Evolutionary conservation across 2,797 vertebrate genomes (phyloP).

Genomic region (Amblyraja radiata): DNA sequence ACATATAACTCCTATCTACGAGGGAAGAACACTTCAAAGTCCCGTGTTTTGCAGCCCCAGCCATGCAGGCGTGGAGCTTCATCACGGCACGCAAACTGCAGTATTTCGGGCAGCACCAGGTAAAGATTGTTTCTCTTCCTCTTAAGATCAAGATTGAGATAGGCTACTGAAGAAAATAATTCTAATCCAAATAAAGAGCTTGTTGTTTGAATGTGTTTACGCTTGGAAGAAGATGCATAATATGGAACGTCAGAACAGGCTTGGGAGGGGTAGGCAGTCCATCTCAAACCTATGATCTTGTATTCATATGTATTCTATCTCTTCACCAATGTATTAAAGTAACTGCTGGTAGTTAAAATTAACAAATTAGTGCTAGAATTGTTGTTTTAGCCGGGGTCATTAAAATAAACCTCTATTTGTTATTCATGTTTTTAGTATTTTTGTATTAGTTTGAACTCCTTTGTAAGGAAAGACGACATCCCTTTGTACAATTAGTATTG

Average conservation of each 20-base stretch:
- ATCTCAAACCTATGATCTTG: no score
- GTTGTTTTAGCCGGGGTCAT: not conserved
- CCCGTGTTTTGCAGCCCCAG: conserved; percentile 81
- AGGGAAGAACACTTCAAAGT: conserved; percentile 82
- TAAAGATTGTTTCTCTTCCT: conserved; percentile 45
- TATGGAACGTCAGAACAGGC: not conserved
- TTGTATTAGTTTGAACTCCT: not conserved
- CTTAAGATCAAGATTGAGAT: not conserved
- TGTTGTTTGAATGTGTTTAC: not conserved
- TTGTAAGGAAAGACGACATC: not conserved
- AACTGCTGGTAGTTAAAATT: not conserved
- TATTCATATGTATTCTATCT: no score
- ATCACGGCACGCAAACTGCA: conserved; percentile 67
- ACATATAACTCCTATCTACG: conserved; percentile 91
- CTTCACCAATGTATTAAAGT: not conserved
- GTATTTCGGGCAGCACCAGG: conserved; percentile 80
- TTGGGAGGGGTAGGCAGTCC: no score
- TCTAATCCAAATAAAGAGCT: no score
- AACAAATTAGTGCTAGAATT: not conserved
- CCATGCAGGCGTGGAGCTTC: conserved; percentile 68
- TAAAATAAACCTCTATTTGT: not conserved
- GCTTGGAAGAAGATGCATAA: not conserved
- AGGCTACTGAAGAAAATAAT: not conserved
- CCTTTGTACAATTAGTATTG: not conserved
- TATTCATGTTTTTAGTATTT: not conserved